Percentiles rank a stretch among this genome's conserved stretches.
Conservation (phyloP, 2,797 vertebrate genomes). For the Cyclura pinguis region DNA sequence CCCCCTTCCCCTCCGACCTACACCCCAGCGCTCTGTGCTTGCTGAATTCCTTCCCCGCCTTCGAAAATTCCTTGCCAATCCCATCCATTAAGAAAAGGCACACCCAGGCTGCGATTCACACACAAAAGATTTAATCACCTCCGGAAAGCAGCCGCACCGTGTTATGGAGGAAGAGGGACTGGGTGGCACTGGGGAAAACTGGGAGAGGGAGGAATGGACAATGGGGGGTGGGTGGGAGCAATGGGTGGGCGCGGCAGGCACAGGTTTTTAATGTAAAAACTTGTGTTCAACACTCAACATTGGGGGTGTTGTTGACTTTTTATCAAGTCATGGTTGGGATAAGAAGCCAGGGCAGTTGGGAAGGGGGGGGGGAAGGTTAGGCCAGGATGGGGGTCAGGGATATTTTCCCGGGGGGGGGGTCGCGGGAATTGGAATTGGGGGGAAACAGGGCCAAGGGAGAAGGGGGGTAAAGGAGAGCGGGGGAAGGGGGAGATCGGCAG, state of each 20-base stretch:
- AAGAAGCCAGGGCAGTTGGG: neutral
- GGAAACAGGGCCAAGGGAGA: too few relatives aligned
- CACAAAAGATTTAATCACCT: slow-evolving; percentile 86
- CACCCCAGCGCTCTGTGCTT: accelerated
- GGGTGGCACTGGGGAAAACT: neutral
- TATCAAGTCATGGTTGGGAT: slow-evolving; percentile 83
- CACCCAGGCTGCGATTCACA: slow-evolving; percentile 54
- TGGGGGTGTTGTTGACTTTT: slow-evolving; percentile 65
- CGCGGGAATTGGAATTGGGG: accelerated
- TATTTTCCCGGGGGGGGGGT: too few relatives aligned
- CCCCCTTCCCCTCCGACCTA: neutral
- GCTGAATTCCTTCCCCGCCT: accelerated
- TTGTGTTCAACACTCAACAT: slow-evolving; percentile 86
- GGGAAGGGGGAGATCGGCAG: too few relatives aligned
- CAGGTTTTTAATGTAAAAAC: slow-evolving; percentile 96
- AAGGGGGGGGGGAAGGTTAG: neutral
- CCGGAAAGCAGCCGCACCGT: slow-evolving; percentile 72
- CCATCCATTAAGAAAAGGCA: neutral
- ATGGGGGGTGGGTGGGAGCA: slow-evolving; percentile 64
- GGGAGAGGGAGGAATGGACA: neutral
- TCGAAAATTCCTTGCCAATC: neutral
- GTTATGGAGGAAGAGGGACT: slow-evolving; percentile 62
- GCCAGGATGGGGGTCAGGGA: too few relatives aligned
- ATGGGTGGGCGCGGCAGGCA: slow-evolving; percentile 75
- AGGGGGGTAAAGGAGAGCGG: neutral